Conservation (phyloP, 2,888 invertebrate species). For the Cephus rjabovi region DNA sequence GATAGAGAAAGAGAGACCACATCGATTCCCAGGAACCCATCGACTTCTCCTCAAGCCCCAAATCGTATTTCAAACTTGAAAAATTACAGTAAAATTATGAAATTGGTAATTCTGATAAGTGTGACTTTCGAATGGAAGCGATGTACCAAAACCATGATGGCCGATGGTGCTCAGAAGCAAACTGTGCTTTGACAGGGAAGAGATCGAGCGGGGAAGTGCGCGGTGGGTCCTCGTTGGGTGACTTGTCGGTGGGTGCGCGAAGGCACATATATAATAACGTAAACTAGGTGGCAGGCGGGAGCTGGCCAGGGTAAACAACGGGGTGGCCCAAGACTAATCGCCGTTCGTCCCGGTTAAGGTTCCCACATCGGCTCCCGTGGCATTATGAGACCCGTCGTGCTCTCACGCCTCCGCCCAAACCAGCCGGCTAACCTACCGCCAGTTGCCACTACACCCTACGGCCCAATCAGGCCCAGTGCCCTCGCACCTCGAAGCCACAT, state of each 20-base stretch:
- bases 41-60: no score
- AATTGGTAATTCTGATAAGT: no score
- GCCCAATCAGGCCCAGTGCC: background rate
- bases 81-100: no score
- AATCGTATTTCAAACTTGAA: no score
- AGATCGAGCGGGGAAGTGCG: constrained; percentile 6
- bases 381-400: constrained; percentile 41
- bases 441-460: background rate
- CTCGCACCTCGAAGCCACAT: background rate
- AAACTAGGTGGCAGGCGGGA: constrained; percentile 51
- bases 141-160: no score
- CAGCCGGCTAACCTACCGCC: constrained; percentile 14
- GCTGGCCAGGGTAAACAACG: constrained; percentile 53
- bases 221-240: constrained; percentile 13
- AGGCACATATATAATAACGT: constrained; percentile 48
- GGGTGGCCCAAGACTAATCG: constrained; percentile 56
- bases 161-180: no score
- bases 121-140: no score
- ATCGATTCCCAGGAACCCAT: no score
- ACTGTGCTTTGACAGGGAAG: constrained; percentile 7
- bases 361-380: constrained; percentile 50
- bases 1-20: constrained; percentile 26
- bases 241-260: constrained; percentile 16
- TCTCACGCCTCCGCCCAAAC: constrained; percentile 44
- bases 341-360: constrained; percentile 51